Evolutionary conservation across 2,888 invertebrate species (phyloP).

Genomic region (Xestia xanthographa): DNA sequence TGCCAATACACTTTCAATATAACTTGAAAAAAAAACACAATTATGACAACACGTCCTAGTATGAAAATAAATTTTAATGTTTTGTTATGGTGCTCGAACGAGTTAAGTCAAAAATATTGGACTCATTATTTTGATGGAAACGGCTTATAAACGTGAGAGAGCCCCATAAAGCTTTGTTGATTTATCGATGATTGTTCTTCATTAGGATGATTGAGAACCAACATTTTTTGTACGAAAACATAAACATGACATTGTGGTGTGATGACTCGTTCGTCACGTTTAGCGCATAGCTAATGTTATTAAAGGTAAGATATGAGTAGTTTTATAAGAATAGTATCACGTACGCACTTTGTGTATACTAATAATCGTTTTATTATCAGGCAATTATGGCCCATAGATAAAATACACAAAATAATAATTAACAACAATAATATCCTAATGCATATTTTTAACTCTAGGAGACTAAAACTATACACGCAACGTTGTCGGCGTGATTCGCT

Average conservation of each 20-base stretch:
- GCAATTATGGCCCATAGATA: too few species aligned
- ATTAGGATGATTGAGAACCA: conserved; percentile 32
- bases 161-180: conserved; percentile 52
- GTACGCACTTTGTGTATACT: too few species aligned
- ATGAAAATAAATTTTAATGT: conserved; percentile 28
- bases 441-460: too few species aligned
- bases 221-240: not conserved
- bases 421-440: too few species aligned
- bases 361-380: too few species aligned
- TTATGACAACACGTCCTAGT: conserved; percentile 23
- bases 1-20: conserved; percentile 37
- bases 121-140: conserved; percentile 59
- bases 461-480: too few species aligned
- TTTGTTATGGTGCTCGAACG: conserved; percentile 50
- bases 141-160: conserved; percentile 32
- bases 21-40: conserved; percentile 44
- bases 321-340: too few species aligned
- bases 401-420: too few species aligned
- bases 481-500: too few species aligned
- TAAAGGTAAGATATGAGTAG: too few species aligned
- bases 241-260: not conserved
- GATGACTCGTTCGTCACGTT: too few species aligned
- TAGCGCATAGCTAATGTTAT: too few species aligned
- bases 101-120: conserved; percentile 58
- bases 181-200: conserved; percentile 60